Evolutionary conservation across 2,888 invertebrate genomes (phyloP).

Genomic region (Eristalis pertinax): DNA sequence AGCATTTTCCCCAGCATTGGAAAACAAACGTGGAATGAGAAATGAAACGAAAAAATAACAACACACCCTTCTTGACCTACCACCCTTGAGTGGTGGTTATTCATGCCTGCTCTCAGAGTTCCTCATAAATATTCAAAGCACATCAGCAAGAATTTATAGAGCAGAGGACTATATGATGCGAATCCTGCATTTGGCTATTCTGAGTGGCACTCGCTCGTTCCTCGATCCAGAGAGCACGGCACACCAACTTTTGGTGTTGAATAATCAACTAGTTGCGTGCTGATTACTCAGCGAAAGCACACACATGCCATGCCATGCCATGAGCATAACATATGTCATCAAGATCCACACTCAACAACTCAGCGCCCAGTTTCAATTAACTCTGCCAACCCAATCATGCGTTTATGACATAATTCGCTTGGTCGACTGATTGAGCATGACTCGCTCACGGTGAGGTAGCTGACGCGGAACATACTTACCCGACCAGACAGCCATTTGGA

Average conservation of each 20-base stretch:
- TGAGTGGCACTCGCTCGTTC: background rate
- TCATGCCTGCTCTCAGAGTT: background rate
- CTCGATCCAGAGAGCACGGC: background rate
- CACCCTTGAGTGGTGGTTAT: background rate
- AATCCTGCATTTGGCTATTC: background rate
- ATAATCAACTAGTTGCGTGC: background rate
- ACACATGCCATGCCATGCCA: background rate
- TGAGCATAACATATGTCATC: no score
- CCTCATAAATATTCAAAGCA: background rate
- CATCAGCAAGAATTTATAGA: background rate
- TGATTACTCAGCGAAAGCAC: background rate
- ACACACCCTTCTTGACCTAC: no score
- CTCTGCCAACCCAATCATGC: constrained; percentile 31
- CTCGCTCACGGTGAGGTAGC: background rate
- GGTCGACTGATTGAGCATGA: background rate
- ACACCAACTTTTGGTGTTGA: background rate
- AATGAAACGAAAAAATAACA: no score
- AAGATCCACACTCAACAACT: background rate
- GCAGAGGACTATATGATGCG: background rate
- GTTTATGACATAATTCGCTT: constrained; percentile 36
- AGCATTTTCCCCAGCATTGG: no score
- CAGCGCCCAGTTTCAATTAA: constrained; percentile 10
- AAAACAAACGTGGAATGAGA: no score
- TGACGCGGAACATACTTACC: background rate
- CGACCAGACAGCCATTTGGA: background rate